Evolutionary conservation across 2,113 vertebrate species (phyloP).

Genomic region (Peromyscus polionotus): DNA sequence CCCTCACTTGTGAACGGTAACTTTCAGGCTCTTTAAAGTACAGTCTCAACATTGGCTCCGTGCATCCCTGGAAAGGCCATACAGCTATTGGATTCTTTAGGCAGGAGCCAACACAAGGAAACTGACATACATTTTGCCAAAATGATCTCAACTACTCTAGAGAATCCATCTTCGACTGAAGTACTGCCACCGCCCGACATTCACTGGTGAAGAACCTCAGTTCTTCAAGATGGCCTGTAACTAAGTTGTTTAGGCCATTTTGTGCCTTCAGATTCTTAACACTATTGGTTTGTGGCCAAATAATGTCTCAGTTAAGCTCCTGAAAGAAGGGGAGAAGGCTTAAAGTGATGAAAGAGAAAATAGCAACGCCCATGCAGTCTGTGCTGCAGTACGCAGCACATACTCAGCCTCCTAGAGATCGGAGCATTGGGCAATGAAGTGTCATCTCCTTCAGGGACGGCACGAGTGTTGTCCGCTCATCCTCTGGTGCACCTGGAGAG

Average conservation of each 20-base stretch:
- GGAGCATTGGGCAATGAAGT: too few species aligned
- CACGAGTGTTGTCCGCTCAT: background rate
- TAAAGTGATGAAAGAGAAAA: slow-evolving; percentile 31
- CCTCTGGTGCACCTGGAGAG: background rate
- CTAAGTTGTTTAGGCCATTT: background rate
- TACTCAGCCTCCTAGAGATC: background rate
- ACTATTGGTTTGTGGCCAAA: background rate
- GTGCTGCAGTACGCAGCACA: background rate
- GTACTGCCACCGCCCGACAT: background rate
- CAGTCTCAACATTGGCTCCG: slow-evolving; percentile 78
- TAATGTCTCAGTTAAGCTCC: background rate
- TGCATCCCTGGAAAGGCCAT: slow-evolving; percentile 72
- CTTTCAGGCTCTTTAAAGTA: slow-evolving; percentile 81
- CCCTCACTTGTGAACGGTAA: slow-evolving; percentile 81
- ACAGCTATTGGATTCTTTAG: slow-evolving; percentile 31
- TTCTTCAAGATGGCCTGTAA: background rate
- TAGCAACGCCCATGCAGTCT: background rate
- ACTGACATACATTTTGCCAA: background rate
- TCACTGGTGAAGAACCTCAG: background rate
- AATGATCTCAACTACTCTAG: slow-evolving; percentile 40
- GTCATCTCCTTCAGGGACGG: background rate
- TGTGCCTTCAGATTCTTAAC: background rate
- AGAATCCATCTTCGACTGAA: slow-evolving; percentile 25
- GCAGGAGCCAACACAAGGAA: slow-evolving; percentile 30
- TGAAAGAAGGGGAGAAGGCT: background rate